Evolutionary conservation across 53 echinoderm and acorn worm genomes (phyloP), one percentile per base, ranked within the genome.

Genomic region (Patiria pectinifera): DNA sequence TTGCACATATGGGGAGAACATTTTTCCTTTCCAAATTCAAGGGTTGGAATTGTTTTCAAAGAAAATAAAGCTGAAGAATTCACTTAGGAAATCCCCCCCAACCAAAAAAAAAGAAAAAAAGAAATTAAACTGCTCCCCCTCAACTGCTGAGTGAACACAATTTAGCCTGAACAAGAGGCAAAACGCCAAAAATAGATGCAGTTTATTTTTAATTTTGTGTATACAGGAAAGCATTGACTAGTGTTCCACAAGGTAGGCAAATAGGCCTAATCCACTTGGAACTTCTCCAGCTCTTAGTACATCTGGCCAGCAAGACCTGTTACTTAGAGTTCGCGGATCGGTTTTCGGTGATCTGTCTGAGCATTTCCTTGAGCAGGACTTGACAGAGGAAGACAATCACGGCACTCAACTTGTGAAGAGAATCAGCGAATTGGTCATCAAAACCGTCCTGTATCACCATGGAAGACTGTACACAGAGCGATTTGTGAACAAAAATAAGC

Each of bases 361-460:
- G 23, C 92, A 92, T 62, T 92, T 89, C 45, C 43, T 13, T 18
- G 92, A 92, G 24, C 92, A 92, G 23, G 86, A 85, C 78, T 24
- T 86, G 19, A 69, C 59, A 61, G 75, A 58, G 11, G 92, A 92
- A 69, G 77, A 77, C 23, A 86, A 86, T 45, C 92, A 92, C 43
- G 76, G 76, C 47, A 84, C 45, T 21, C 92, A 92, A 62, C 86
- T 92, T 24, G 61, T 92, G 71, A 83, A 85, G 35, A 92, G 23
- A 66, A 92, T 92, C 84, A 76, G 84, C n/a, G 53, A 15, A 8
- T 5, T 92, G 12, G 91, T 85, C 66, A 18, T 91, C 59, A 14
- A 70, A 35, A 94, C 86, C 22, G 49, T 78, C 7, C 91, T 94
- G 62, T 69, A 66, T 69, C 84, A 79, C 79, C 71, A 94, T 61